A percentile compares a stretch with the other conserved stretches of the same genome.
Evolutionary conservation across 2,888 invertebrate species (phyloP).

Genomic region (Doris montereyensis): DNA sequence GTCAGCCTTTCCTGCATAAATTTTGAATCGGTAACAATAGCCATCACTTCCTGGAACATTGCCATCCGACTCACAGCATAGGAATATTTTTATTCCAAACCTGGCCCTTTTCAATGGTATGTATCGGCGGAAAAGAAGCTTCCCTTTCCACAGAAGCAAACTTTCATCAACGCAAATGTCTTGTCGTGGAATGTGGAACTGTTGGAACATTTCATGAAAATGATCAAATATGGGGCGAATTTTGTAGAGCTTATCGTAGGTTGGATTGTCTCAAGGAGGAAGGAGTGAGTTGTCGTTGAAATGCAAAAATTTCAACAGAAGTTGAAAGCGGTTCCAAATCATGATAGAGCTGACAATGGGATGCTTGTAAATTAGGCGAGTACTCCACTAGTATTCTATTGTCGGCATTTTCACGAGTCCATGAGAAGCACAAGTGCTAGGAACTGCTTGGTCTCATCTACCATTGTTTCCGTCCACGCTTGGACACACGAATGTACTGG

Average conservation of each 20-base stretch:
- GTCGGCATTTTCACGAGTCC: conserved; percentile 22
- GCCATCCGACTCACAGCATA: conserved; percentile 34
- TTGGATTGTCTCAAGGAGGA: conserved; percentile 27
- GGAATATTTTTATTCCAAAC: conserved; percentile 29
- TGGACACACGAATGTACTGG: not conserved
- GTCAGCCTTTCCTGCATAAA: conserved; percentile 28
- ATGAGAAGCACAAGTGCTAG: conserved; percentile 18
- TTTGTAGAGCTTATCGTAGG: conserved; percentile 44
- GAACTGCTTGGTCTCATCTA: conserved; percentile 25
- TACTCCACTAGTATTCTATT: conserved; percentile 22
- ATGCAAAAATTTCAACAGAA: conserved; percentile 43
- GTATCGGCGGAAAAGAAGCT: conserved; percentile 27
- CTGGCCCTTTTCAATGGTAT: conserved; percentile 32
- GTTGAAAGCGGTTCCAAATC: conserved; percentile 22
- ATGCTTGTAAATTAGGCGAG: not conserved
- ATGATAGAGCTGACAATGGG: conserved; percentile 19
- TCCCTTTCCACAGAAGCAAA: conserved; percentile 33
- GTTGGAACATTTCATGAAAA: conserved; percentile 36
- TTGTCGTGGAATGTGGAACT: conserved; percentile 20
- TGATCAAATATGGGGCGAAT: conserved; percentile 43
- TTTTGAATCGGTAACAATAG: conserved; percentile 24
- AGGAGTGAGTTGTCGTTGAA: conserved; percentile 44
- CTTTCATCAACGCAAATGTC: conserved; percentile 25
- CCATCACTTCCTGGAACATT: conserved; percentile 11
- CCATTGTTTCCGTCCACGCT: conserved; percentile 1